Evolutionary conservation across 2,888 invertebrate species (phyloP).

Genomic region (Eretmocerus hayati): DNA sequence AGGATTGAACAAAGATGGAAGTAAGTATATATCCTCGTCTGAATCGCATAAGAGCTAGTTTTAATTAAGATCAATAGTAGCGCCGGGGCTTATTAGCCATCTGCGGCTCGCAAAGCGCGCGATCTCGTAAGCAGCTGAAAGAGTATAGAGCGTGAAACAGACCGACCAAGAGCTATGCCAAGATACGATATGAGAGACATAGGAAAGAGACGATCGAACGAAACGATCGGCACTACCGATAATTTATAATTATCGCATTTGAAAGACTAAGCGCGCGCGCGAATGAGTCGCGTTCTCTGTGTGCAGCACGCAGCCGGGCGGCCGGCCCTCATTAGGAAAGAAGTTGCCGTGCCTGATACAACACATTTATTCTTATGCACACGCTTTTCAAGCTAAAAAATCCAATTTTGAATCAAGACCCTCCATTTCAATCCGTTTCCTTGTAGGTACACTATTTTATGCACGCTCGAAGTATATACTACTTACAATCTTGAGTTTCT

Average conservation of each 20-base stretch:
- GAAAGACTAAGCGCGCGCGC: slow-evolving; percentile 20
- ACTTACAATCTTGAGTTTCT: too few species aligned
- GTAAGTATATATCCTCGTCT: too few species aligned
- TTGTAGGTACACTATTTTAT: too few species aligned
- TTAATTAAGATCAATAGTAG: slow-evolving; percentile 21
- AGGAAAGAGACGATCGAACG: slow-evolving; percentile 13
- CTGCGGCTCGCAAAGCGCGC: slow-evolving; percentile 1
- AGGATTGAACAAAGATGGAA: too few species aligned
- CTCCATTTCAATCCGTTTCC: too few species aligned
- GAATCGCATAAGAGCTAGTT: slow-evolving; percentile 19
- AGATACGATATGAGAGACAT: too few species aligned
- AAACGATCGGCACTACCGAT: slow-evolving; percentile 25
- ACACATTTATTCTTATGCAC: too few species aligned
- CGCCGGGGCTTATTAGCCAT: slow-evolving; percentile 5
- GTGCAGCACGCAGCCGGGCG: slow-evolving; percentile 3
- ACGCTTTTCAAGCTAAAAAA: too few species aligned
- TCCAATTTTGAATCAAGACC: too few species aligned
- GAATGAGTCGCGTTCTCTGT: too few species aligned
- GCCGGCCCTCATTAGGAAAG: slow-evolving; percentile 12
- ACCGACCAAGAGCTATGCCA: slow-evolving; percentile 1
- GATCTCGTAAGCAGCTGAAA: neutral
- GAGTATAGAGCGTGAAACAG: neutral
- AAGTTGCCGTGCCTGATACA: slow-evolving; percentile 1
- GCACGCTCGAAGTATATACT: too few species aligned
- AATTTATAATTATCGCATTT: slow-evolving; percentile 25